Evolutionary conservation across 2,113 vertebrate genomes (phyloP).

Genomic region (Peucedramus taeniatus): DNA sequence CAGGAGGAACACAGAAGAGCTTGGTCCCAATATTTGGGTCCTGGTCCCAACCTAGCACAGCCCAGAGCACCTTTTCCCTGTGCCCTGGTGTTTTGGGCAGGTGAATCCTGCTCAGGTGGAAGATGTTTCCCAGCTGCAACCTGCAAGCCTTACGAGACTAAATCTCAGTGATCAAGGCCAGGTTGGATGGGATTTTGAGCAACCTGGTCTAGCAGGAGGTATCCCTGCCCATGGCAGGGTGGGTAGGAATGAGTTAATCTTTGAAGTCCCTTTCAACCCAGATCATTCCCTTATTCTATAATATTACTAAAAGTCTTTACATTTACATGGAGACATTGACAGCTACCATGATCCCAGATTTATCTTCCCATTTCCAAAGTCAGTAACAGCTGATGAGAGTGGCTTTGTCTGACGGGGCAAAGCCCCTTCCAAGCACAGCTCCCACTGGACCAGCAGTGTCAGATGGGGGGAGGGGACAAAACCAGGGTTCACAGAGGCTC

Average conservation of each 20-base stretch:
- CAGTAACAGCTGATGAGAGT: background rate
- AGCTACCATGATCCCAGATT: background rate
- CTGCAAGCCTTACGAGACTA: background rate
- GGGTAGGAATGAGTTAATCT: background rate
- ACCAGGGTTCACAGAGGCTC: background rate
- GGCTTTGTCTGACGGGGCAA: background rate
- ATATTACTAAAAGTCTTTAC: background rate
- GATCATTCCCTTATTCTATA: background rate
- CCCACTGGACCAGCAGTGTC: background rate
- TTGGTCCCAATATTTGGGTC: background rate
- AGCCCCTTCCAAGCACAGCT: background rate
- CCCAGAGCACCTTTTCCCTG: background rate
- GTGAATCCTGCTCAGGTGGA: background rate
- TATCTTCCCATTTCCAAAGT: background rate
- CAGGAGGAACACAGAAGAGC: background rate
- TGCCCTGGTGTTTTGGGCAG: background rate
- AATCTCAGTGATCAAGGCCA: background rate
- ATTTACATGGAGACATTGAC: background rate
- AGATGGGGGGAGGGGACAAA: background rate
- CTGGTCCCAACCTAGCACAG: background rate
- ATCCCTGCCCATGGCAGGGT: fast-evolving
- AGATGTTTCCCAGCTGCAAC: background rate
- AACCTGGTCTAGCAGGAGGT: background rate
- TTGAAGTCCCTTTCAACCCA: background rate
- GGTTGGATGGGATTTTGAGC: background rate